Conservation (phyloP, 2,113 vertebrate genomes). For the Sminthopsis crassicaudata region DNA sequence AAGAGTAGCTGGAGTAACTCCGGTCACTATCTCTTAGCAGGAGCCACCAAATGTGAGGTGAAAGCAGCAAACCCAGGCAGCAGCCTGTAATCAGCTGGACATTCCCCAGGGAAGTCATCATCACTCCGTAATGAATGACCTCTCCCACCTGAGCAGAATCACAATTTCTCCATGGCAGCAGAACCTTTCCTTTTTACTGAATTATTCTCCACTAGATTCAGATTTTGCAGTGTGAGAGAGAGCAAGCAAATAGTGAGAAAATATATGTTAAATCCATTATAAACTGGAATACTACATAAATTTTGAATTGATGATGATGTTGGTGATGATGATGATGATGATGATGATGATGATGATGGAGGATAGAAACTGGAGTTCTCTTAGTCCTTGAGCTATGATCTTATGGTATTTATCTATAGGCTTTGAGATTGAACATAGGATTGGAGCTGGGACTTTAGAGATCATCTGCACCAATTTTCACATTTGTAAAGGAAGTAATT, state of each 20-base stretch:
- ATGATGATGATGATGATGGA: background rate
- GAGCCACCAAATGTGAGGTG: constrained; percentile 38
- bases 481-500: background rate
- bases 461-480: background rate
- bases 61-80: constrained; percentile 6
- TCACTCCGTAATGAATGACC: constrained; percentile 52
- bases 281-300: background rate
- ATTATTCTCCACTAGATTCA: constrained; percentile 60
- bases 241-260: constrained; percentile 14
- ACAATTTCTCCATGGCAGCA: background rate
- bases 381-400: background rate
- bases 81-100: constrained; percentile 26
- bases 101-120: constrained; percentile 35
- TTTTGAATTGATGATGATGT: background rate
- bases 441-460: background rate
- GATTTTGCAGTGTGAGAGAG: constrained; percentile 31
- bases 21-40: constrained; percentile 32
- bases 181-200: constrained; percentile 49
- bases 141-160: constrained; percentile 62
- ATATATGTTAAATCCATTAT: background rate
- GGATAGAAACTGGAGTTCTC: background rate
- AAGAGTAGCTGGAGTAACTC: constrained; percentile 47
- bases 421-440: background rate
- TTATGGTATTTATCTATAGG: background rate
- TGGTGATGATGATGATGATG: background rate